Percentiles rank a stretch among this genome's conserved stretches.
phyloP scores from a whole-genome alignment of 2,888 invertebrate genomes.

The Celastrina argiolus region DNA sequence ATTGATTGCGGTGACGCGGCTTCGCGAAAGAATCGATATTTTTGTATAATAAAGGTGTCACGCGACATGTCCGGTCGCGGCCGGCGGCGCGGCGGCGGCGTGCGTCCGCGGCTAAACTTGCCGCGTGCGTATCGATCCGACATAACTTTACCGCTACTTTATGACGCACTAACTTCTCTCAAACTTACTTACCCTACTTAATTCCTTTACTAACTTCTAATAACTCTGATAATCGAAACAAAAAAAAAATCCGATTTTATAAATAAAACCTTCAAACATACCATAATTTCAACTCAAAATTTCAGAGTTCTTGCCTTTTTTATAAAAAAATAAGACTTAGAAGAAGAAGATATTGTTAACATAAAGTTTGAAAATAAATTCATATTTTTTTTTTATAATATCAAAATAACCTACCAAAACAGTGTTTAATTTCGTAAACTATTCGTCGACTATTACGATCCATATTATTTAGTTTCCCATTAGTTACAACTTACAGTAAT shows the following conservation, averaged over 20 bases:
- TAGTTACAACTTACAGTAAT: not conserved
- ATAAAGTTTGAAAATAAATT: too few relatives aligned
- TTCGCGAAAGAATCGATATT: constrained; percentile 75
- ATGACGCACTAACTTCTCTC: constrained; percentile 60
- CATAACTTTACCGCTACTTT: constrained; percentile 66
- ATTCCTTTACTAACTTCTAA: not conserved
- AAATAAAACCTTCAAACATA: not conserved
- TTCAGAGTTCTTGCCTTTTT: too few relatives aligned
- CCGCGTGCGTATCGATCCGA: constrained; percentile 66
- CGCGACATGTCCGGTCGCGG: constrained; percentile 70
- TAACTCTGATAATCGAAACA: not conserved
- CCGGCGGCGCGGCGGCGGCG: constrained; percentile 52
- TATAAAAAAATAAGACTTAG: not conserved
- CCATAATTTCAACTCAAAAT: too few relatives aligned
- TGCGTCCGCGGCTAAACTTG: constrained; percentile 53
- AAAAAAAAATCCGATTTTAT: not conserved
- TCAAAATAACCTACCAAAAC: too few relatives aligned
- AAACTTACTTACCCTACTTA: constrained; percentile 47
- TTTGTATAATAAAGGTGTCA: constrained; percentile 75
- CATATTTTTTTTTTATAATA: too few relatives aligned
- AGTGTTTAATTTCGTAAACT: too few relatives aligned
- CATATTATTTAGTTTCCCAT: not conserved
- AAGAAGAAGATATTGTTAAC: too few relatives aligned
- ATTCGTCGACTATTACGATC: too few relatives aligned
- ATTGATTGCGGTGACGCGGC: constrained; percentile 77